These are phyloP conservation scores for Fulmarus glacialis DNA, from an alignment of 2,113 vertebrate genomes.

Conservation along the genomic window DNA sequence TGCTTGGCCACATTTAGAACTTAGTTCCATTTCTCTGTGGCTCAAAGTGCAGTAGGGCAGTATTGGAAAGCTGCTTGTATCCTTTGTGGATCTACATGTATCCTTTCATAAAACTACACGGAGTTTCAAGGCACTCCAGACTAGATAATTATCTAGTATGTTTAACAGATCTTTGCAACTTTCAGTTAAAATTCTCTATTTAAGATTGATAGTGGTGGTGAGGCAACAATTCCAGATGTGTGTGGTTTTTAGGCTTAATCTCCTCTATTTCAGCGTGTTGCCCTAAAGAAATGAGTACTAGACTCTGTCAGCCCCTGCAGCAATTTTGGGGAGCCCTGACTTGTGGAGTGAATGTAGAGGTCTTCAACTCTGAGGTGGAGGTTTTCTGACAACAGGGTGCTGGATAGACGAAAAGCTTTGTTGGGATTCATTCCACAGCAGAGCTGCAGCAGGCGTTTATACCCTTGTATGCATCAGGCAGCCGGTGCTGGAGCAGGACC, in stretches of 20 bases:
- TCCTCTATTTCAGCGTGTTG: neutral
- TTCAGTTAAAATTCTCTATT: neutral
- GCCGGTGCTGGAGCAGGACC: neutral
- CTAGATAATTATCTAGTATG: neutral
- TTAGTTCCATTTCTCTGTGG: neutral
- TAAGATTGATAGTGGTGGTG: neutral
- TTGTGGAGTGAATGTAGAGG: neutral
- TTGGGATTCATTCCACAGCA: neutral
- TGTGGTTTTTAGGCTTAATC: neutral
- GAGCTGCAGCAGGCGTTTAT: neutral
- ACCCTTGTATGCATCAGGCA: neutral
- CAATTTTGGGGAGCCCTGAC: neutral
- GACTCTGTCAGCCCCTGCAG: neutral
- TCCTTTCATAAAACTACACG: neutral
- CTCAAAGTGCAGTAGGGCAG: neutral
- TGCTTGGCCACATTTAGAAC: neutral
- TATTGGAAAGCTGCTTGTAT: neutral
- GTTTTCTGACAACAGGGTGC: neutral
- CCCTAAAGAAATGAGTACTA: neutral
- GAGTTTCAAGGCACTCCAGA: neutral
- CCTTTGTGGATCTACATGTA: neutral
- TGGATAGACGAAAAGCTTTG: neutral
- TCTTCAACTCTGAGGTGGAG: neutral
- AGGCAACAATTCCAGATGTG: fast-evolving
- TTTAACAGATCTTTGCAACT: neutral